These are phyloP conservation scores for Stomorhina lunata DNA, from an alignment of 2,888 invertebrate genomes.

Conservation along the genomic window DNA sequence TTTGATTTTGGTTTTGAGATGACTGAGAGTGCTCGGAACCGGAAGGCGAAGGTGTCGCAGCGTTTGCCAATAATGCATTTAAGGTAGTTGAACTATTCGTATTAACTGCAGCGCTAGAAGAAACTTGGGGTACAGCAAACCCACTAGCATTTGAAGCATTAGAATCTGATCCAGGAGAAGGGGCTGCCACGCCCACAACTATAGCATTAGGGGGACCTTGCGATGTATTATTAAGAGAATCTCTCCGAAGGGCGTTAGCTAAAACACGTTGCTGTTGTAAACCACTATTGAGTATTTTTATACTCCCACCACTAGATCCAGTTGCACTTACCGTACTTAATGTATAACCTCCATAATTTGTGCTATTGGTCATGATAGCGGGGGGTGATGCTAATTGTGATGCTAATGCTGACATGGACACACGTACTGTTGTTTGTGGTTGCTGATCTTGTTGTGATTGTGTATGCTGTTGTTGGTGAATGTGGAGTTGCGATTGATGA, in stretches of 20 bases:
- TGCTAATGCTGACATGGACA: constrained; percentile 80
- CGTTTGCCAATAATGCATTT: constrained; percentile 82
- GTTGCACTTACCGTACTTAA: constrained; percentile 70
- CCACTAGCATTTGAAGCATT: constrained; percentile 80
- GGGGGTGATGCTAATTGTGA: constrained; percentile 80
- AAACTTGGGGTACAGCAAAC: constrained; percentile 81
- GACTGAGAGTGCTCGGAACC: constrained; percentile 77
- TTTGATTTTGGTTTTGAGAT: constrained; percentile 75
- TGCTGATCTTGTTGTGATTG: constrained; percentile 66
- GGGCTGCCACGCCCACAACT: constrained; percentile 80
- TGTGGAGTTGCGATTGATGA: constrained; percentile 67
- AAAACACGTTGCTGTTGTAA: constrained; percentile 75
- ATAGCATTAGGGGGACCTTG: constrained; percentile 73
- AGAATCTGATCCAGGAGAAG: constrained; percentile 79
- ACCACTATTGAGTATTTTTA: constrained; percentile 74
- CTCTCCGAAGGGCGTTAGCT: constrained; percentile 79
- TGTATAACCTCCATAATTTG: constrained; percentile 76
- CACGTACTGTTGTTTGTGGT: constrained; percentile 77
- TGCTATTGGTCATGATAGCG: constrained; percentile 79
- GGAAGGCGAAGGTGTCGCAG: constrained; percentile 77
- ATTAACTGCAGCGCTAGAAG: constrained; percentile 60
- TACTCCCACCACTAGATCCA: constrained; percentile 68
- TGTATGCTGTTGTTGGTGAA: constrained; percentile 65
- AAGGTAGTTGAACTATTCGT: constrained; percentile 70
- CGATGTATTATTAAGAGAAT: constrained; percentile 76